Evolutionary conservation across 2,113 vertebrate genomes (phyloP).

Genomic region (Colius striatus): DNA sequence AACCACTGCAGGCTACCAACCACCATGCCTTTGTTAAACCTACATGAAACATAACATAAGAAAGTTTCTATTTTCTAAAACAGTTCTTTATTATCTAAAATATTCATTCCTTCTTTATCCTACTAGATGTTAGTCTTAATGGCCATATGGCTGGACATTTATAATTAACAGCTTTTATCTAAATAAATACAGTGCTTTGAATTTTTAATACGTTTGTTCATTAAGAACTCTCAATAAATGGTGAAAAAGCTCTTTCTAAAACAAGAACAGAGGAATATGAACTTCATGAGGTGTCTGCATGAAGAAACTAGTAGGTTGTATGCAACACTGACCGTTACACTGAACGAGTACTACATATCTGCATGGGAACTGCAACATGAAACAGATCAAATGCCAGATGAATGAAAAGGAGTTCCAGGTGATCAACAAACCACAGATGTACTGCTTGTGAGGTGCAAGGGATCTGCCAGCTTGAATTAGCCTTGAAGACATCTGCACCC

Average conservation of each 20-base stretch:
- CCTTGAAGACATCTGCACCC: too few relatives aligned
- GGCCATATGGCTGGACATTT: constrained; percentile 70
- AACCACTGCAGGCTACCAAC: constrained; percentile 32
- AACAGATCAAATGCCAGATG: not conserved
- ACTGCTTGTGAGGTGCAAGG: not conserved
- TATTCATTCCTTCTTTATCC: constrained; percentile 22
- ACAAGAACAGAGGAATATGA: not conserved
- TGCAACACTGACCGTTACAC: not conserved
- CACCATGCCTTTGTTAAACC: constrained; percentile 38
- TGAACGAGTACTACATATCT: not conserved
- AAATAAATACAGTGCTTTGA: constrained; percentile 64
- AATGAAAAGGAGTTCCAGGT: not conserved
- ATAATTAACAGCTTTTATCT: constrained; percentile 75
- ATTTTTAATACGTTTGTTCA: constrained; percentile 42
- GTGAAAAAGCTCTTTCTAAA: not conserved
- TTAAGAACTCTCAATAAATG: constrained; percentile 5
- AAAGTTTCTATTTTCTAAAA: constrained; percentile 28
- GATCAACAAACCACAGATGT: not conserved
- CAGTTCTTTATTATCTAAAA: constrained; percentile 55
- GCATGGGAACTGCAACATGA: not conserved
- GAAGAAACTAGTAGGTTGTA: not conserved
- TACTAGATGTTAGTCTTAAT: not conserved
- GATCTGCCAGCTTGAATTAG: not conserved
- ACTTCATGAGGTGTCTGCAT: not conserved
- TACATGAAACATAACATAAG: constrained; percentile 13